A percentile compares a stretch with the other conserved stretches of the same genome.
phyloP scores from a whole-genome alignment of 2,797 vertebrate species.

The Gymnoscopelus microlampas region DNA sequence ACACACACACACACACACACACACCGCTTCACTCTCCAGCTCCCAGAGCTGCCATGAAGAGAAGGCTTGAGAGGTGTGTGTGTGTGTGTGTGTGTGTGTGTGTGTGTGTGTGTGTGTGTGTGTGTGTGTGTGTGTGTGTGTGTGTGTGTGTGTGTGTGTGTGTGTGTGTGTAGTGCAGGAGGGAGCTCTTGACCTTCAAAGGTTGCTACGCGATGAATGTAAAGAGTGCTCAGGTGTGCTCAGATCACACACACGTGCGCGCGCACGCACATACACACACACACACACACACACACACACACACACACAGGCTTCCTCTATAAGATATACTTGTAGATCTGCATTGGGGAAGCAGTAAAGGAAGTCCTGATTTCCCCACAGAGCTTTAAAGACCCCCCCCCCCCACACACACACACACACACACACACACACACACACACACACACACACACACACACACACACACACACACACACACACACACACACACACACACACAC shows the following conservation, averaged over 20 bases:
- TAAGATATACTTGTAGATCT: conserved; percentile 34
- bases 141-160: not conserved
- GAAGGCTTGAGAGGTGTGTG: conserved; percentile 19
- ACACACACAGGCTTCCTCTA: conserved; percentile 16
- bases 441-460: not conserved
- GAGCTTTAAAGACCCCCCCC: conserved; percentile 27
- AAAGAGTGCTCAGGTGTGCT: conserved; percentile 62
- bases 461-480: conserved; percentile 14
- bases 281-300: conserved; percentile 10
- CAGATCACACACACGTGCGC: conserved; percentile 9
- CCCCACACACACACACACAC: not conserved
- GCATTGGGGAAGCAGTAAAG: conserved; percentile 55
- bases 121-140: not conserved
- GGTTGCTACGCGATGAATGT: conserved; percentile 75
- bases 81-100: conserved; percentile 2
- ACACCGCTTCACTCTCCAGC: conserved; percentile 39
- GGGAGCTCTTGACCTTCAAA: conserved; percentile 78
- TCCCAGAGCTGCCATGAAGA: conserved; percentile 69
- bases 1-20: no score
- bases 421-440: not conserved
- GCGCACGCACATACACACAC: conserved; percentile 6
- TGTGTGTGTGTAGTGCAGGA: conserved; percentile 43
- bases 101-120: conserved; percentile 24
- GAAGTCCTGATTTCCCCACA: conserved; percentile 42
- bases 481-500: not conserved